phyloP scores from a whole-genome alignment of 2,888 invertebrate genomes.

The Pyrrhosoma nymphula region DNA sequence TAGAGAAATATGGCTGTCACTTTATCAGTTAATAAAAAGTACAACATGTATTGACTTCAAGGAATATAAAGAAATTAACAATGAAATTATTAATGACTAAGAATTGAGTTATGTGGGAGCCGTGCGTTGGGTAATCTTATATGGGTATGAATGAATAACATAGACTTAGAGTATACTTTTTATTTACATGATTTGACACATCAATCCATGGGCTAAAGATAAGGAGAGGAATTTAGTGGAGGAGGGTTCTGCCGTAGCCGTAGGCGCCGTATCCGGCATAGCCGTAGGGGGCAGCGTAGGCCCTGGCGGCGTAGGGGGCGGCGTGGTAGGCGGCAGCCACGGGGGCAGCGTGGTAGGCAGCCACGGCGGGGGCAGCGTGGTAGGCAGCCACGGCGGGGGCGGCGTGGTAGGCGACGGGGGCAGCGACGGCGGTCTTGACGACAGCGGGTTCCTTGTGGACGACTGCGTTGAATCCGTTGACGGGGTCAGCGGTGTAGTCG shows the following conservation, averaged over 20 bases:
- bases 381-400: slow-evolving; percentile 69
- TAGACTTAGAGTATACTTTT: too few relatives aligned
- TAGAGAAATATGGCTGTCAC: too few relatives aligned
- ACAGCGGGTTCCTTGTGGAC: slow-evolving; percentile 63
- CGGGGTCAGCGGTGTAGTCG: slow-evolving; percentile 69
- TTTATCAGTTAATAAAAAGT: too few relatives aligned
- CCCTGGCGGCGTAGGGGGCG: slow-evolving; percentile 46
- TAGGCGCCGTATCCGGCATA: not conserved
- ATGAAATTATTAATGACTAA: too few relatives aligned
- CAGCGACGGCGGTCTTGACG: slow-evolving; percentile 70
- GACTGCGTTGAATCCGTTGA: slow-evolving; percentile 69
- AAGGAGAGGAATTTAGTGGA: not conserved
- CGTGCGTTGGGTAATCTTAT: too few relatives aligned
- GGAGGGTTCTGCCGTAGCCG: not conserved
- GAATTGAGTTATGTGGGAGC: too few relatives aligned
- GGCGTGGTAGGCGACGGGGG: slow-evolving; percentile 50
- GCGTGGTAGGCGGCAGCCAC: slow-evolving; percentile 71
- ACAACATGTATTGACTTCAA: too few relatives aligned
- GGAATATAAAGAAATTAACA: too few relatives aligned
- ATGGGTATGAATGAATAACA: too few relatives aligned
- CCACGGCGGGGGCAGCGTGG: not conserved
- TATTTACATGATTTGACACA: too few relatives aligned
- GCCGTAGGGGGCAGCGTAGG: not conserved
- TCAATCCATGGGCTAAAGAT: too few relatives aligned
- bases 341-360: slow-evolving; percentile 71